phyloP scores from a whole-genome alignment of 2,888 invertebrate species.

The Glomeris marginata region DNA sequence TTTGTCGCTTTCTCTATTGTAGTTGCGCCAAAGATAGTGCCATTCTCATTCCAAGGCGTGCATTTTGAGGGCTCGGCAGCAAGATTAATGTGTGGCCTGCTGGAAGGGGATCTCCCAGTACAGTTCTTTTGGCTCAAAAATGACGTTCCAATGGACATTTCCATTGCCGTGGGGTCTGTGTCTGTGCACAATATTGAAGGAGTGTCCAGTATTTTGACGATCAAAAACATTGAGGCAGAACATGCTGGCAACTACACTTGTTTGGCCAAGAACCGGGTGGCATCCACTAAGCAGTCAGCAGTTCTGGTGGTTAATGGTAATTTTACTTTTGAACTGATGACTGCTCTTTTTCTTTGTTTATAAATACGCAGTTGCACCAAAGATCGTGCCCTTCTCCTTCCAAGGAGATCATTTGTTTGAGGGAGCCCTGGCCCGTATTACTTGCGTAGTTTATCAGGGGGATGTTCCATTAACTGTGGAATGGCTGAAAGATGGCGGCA shows the following conservation, averaged over 20 bases:
- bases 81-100: constrained; percentile 63
- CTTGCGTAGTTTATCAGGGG: constrained; percentile 20
- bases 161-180: constrained; percentile 11
- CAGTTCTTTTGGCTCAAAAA: constrained; percentile 70
- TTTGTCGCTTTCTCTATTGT: constrained; percentile 36
- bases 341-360: constrained; percentile 2
- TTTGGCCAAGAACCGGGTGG: constrained; percentile 60
- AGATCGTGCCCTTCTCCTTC: constrained; percentile 19
- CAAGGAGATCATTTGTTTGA: constrained; percentile 18
- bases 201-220: constrained; percentile 60
- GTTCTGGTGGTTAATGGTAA: constrained; percentile 69
- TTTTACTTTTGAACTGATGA: constrained; percentile 19
- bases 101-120: constrained; percentile 63
- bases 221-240: constrained; percentile 54
- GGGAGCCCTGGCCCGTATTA: constrained; percentile 19
- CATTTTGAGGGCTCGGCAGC: constrained; percentile 67
- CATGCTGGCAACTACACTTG: constrained; percentile 64
- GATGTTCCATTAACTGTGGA: constrained; percentile 19
- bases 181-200: constrained; percentile 36
- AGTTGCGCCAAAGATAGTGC: constrained; percentile 63
- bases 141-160: constrained; percentile 29
- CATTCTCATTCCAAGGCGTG: constrained; percentile 69
- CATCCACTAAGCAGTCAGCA: constrained; percentile 62
- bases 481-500: constrained; percentile 19
- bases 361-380: constrained; percentile 17